These are phyloP conservation scores for Muscicapa striata DNA, from an alignment of 2,797 vertebrate genomes.

Conservation along the genomic window DNA sequence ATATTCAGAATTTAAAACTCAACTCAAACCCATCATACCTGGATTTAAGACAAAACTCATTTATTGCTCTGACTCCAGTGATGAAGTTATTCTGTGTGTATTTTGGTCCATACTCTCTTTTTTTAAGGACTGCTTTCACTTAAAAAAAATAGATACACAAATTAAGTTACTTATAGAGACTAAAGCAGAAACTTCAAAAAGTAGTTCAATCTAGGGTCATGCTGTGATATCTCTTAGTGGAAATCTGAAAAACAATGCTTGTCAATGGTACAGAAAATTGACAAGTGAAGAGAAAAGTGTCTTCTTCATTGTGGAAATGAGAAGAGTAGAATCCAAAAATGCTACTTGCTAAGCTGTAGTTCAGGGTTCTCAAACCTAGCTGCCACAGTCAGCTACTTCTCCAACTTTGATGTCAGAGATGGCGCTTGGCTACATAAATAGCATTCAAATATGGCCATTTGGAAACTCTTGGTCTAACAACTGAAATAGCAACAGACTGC, in stretches of 20 bases:
- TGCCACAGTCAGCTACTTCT: not conserved
- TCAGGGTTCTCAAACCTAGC: not conserved
- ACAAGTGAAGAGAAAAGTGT: not conserved
- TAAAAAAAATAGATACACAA: constrained; percentile 8
- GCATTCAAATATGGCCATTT: not conserved
- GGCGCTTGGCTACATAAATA: not conserved
- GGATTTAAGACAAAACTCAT: constrained; percentile 98
- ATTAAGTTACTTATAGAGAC: not conserved
- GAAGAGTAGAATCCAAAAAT: not conserved
- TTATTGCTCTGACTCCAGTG: constrained; percentile 97
- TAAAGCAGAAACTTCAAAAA: not conserved
- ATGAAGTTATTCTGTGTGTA: constrained; percentile 99
- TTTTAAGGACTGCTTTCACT: constrained; percentile 98
- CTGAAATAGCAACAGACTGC: not conserved
- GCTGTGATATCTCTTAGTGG: not conserved
- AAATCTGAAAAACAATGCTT: not conserved
- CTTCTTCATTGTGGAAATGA: not conserved
- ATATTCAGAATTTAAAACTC: not conserved
- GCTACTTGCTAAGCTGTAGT: not conserved
- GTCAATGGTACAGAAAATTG: not conserved
- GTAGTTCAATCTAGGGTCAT: not conserved
- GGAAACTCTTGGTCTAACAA: not conserved
- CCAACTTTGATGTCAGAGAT: not conserved
- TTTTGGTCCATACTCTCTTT: constrained; percentile 94
- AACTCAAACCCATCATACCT: constrained; percentile 78